A percentile compares a stretch with the other conserved stretches of the same genome.
These are phyloP conservation scores for Radopholus similis DNA, from an alignment of 1,140 invertebrate species.

Conservation along the genomic window DNA sequence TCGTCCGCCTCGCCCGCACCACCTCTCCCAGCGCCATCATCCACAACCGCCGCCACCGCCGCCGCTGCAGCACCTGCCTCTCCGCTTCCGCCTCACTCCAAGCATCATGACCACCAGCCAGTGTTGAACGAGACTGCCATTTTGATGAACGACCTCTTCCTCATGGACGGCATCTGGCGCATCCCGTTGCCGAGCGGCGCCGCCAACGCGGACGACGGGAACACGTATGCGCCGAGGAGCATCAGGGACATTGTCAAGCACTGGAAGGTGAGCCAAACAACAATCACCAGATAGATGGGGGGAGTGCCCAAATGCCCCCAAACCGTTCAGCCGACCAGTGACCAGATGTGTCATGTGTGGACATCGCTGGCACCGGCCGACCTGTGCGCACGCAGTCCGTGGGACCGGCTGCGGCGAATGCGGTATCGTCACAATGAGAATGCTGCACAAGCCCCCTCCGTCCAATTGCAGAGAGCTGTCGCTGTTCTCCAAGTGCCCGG, in stretches of 20 bases:
- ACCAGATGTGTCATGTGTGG: conserved; percentile 49
- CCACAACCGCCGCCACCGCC: no score
- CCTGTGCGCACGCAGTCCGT: conserved; percentile 27
- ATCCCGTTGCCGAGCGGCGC: neutral
- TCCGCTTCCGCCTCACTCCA: no score
- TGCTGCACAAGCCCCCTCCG: no score
- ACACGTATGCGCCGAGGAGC: neutral
- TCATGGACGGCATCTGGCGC: neutral
- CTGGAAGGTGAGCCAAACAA: neutral
- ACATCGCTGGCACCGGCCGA: conserved; percentile 33
- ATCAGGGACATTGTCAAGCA: neutral
- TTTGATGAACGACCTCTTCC: neutral
- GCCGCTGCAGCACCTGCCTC: no score
- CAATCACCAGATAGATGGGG: neutral
- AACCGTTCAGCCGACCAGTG: neutral
- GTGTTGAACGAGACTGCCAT: no score
- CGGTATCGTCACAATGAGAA: neutral
- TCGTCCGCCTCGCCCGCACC: no score
- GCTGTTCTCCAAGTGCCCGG: conserved; percentile 35
- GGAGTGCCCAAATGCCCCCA: neutral
- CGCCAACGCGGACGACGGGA: no score
- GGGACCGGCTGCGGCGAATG: conserved; percentile 33
- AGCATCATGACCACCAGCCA: no score
- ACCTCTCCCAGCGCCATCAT: no score
- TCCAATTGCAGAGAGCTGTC: conserved; percentile 23